These are phyloP conservation scores for Furcifer pardalis DNA, from an alignment of 2,797 vertebrate species.

Conservation along the genomic window DNA sequence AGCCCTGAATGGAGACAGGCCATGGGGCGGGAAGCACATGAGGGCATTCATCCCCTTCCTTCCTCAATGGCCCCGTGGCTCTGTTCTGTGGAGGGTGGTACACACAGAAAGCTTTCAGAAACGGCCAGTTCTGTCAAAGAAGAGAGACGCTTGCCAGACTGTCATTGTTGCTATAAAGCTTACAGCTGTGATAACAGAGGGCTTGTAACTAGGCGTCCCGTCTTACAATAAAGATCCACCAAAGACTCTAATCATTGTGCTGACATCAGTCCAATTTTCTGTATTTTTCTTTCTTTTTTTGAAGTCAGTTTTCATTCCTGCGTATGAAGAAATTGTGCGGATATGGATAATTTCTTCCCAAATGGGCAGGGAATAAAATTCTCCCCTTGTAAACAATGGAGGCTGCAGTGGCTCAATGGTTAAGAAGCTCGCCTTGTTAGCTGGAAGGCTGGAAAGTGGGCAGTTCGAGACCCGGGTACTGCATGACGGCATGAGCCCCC, in stretches of 20 bases:
- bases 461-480: too few relatives aligned
- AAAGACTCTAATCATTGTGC: not conserved
- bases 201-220: not conserved
- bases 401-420: too few relatives aligned
- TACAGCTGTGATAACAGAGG: not conserved
- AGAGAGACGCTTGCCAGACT: slow-evolving; percentile 38
- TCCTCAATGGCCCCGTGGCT: slow-evolving; percentile 53
- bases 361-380: too few relatives aligned
- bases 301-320: too few relatives aligned
- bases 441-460: too few relatives aligned
- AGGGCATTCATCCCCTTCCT: slow-evolving; percentile 48
- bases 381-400: too few relatives aligned
- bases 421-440: too few relatives aligned
- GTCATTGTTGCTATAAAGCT: slow-evolving; percentile 35
- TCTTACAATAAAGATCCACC: too few relatives aligned
- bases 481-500: too few relatives aligned
- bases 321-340: too few relatives aligned
- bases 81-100: fast-evolving
- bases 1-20: slow-evolving; percentile 53
- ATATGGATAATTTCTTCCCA: too few relatives aligned
- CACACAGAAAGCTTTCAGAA: slow-evolving; percentile 25
- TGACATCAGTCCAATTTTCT: not conserved
- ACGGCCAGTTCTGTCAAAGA: not conserved
- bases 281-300: not conserved
- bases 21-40: slow-evolving; percentile 53